phyloP scores from a whole-genome alignment of 1,140 invertebrate genomes.

The Neotoxoptera formosana region DNA sequence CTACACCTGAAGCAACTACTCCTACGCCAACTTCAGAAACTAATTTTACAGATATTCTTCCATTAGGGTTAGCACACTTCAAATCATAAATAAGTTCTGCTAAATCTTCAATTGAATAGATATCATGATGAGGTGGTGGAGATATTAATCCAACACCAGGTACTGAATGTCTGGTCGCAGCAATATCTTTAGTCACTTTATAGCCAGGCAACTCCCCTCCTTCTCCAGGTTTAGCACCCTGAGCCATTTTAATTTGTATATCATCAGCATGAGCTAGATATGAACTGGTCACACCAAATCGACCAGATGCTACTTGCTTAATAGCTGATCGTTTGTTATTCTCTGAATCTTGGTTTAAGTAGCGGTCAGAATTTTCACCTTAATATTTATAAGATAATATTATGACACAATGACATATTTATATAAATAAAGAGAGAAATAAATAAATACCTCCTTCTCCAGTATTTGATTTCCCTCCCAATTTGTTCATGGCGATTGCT shows the following conservation, averaged over 20 bases:
- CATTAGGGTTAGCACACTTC: slow-evolving; percentile 95
- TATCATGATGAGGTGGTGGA: slow-evolving; percentile 98
- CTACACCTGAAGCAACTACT: slow-evolving; percentile 96
- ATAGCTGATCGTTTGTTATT: slow-evolving; percentile 82
- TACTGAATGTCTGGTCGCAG: slow-evolving; percentile 92
- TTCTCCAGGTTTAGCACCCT: slow-evolving; percentile 96
- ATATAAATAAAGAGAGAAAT: not conserved
- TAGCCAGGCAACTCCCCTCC: slow-evolving; percentile 92
- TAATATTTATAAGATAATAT: slow-evolving; percentile 32
- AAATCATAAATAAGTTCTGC: slow-evolving; percentile 98
- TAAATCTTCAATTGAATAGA: slow-evolving; percentile 99
- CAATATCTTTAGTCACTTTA: slow-evolving; percentile 92
- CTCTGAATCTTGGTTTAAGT: slow-evolving; percentile 79
- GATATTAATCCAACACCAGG: slow-evolving; percentile 98
- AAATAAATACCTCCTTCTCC: slow-evolving; percentile 72
- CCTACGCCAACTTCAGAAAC: slow-evolving; percentile 99
- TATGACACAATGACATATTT: not conserved
- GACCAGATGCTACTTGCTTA: slow-evolving; percentile 94
- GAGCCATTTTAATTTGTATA: slow-evolving; percentile 98
- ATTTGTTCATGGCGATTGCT: slow-evolving; percentile 95
- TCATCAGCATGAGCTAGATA: slow-evolving; percentile 97
- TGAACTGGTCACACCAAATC: slow-evolving; percentile 97
- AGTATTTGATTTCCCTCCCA: slow-evolving; percentile 79
- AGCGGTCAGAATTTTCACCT: slow-evolving; percentile 87
- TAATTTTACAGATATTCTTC: slow-evolving; percentile 96